Percentiles rank a stretch among this genome's conserved stretches.
Evolutionary conservation across 2,888 invertebrate species (phyloP).

Genomic region (Amblyjoppa fuscipennis): DNA sequence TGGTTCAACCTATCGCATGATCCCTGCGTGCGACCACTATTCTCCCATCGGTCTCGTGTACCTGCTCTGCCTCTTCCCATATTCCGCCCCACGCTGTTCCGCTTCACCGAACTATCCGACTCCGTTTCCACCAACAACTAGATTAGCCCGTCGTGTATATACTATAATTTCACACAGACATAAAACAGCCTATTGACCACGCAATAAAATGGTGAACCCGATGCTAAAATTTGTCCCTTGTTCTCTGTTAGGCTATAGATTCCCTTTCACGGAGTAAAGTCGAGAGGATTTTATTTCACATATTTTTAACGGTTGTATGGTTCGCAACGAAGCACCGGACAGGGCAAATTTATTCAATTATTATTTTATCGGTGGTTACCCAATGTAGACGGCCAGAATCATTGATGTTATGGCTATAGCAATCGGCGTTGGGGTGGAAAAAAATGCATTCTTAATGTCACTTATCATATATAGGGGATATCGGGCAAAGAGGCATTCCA

Average conservation of each 20-base stretch:
- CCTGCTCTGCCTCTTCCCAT: conserved; percentile 38
- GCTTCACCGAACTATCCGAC: conserved; percentile 75
- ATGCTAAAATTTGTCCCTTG: conserved; percentile 60
- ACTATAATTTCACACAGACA: conserved; percentile 76
- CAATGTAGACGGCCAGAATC: background rate
- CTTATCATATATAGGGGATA: background rate
- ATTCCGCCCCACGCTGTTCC: conserved; percentile 58
- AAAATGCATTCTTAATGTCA: background rate
- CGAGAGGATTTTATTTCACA: conserved; percentile 20
- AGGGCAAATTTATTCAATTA: conserved; percentile 7
- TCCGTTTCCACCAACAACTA: conserved; percentile 74
- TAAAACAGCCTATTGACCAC: conserved; percentile 75
- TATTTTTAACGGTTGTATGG: conserved; percentile 28
- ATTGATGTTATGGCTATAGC: background rate
- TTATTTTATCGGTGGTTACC: conserved; percentile 19
- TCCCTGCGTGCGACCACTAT: conserved; percentile 51
- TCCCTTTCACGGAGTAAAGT: background rate
- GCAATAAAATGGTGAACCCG: conserved; percentile 75
- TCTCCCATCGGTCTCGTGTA: conserved; percentile 42
- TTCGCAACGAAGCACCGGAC: conserved; percentile 9
- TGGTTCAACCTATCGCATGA: conserved; percentile 62
- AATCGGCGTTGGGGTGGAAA: background rate
- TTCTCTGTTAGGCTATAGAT: conserved; percentile 35
- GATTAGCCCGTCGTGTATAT: conserved; percentile 77
- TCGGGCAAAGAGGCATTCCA: background rate